Conservation (phyloP, 30 jellyfish, hydroid and myxozoan genomes). For the Turritopsis dohrnii region DNA sequence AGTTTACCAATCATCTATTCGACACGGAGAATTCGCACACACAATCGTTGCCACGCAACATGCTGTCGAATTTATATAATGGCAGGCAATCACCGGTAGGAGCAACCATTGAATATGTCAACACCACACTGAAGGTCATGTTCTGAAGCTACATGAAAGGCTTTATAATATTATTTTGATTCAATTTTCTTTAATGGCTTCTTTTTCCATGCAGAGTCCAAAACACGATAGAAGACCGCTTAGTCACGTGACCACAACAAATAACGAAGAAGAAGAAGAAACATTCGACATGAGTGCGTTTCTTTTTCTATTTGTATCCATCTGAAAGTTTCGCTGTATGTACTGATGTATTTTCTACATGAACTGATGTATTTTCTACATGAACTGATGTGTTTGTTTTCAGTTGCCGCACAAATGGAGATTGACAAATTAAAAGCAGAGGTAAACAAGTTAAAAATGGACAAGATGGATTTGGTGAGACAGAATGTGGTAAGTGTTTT, state of each 20-base stretch:
- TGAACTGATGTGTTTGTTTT: background rate
- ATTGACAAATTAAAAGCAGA: conserved; percentile 67
- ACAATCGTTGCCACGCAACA: conserved; percentile 4
- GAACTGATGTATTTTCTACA: no score
- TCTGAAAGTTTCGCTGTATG: no score
- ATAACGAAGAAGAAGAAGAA: background rate
- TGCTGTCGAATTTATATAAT: background rate
- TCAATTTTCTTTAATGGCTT: no score
- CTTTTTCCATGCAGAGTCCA: background rate
- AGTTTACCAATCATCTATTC: background rate
- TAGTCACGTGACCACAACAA: background rate
- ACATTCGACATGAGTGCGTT: background rate
- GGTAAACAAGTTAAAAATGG: conserved; percentile 59
- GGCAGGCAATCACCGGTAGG: conserved; percentile 13
- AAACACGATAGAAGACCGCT: background rate
- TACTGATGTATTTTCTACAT: no score
- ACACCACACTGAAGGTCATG: no score
- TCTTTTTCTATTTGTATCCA: background rate
- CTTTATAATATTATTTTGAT: no score
- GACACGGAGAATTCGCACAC: conserved; percentile 8
- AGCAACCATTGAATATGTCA: background rate
- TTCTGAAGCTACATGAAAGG: no score
- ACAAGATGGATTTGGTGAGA: conserved; percentile 77
- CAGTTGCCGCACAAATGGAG: conserved; percentile 75
- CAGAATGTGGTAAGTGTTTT: conserved; percentile 91